phyloP scores from a whole-genome alignment of 2,797 vertebrate genomes.

The Esox masquinongy region DNA sequence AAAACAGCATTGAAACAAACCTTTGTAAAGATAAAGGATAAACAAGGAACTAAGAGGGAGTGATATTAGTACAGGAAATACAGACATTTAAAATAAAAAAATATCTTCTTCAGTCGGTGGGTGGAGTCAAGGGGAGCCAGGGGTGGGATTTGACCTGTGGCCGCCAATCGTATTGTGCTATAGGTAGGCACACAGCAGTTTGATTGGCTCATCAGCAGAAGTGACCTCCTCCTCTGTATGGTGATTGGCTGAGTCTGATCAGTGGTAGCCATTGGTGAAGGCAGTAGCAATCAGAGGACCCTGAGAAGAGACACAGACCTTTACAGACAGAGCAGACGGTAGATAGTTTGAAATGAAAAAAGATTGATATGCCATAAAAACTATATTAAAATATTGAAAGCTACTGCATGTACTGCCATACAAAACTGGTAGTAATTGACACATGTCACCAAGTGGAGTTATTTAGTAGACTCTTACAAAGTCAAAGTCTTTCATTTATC shows the following conservation, averaged over 20 bases:
- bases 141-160: conserved; percentile 54
- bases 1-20: conserved; percentile 39
- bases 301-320: conserved; percentile 58
- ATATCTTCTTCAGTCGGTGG: conserved; percentile 78
- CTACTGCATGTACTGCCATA: too few species aligned
- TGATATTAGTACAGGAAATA: conserved; percentile 76
- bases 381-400: too few species aligned
- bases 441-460: neutral
- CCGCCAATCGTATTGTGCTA: conserved; percentile 67
- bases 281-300: conserved; percentile 98
- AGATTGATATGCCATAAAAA: neutral
- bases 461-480: neutral
- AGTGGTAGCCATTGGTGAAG: conserved; percentile 99
- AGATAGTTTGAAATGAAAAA: neutral
- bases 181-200: conserved; percentile 67
- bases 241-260: conserved; percentile 66
- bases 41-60: conserved; percentile 62
- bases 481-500: too few species aligned
- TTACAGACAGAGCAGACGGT: neutral
- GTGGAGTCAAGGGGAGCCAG: conserved; percentile 66
- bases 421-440: neutral
- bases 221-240: conserved; percentile 61
- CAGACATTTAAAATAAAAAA: conserved; percentile 53
- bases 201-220: conserved; percentile 71
- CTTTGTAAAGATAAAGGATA: conserved; percentile 57